Base-by-base conservation (phyloP, 2,888 invertebrate species). In the Strigamia transsilvanica region DNA sequence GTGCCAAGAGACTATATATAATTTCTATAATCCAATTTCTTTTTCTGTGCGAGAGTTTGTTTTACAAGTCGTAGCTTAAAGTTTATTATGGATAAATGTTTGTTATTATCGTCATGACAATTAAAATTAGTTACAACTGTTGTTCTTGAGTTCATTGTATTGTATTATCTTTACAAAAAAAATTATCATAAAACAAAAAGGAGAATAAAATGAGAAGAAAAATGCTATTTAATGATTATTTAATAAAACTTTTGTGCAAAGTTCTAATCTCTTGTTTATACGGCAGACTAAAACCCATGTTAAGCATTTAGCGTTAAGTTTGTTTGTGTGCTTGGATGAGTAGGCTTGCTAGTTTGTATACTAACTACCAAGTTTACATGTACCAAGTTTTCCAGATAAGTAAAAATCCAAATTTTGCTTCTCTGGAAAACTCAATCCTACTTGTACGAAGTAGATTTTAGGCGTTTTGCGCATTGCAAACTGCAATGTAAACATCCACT, bases 1-100 rank as follows among this genome's bases (percentile, higher is more conserved):
- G 56, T 56, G 56, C 56, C 56, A 56, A 56, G 56, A 56, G 56
- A 56, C 56, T 56, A 56, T 56, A 56, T 56, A 56, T 56, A 56
- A 56, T 56, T 56, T 56, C 56, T 56, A 56, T 56, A 56, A 56
- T 51, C 56, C 56, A 56, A n/a, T 56, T 56, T 56, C 21, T 56
- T 56, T 56, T 56, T 56, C 56, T 56, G 56, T 56, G 56, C 56
- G 56, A 56, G 56, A 56, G 56, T 56, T n/a, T 56, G 56, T 56
- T 56, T 56, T 56, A 56, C 56, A 56, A 56, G 56, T 56, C 56
- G 56, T 56, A 56, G 56, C 56, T 56, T 56, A 56, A 56, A 56
- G 56, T 56, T 56, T 56, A 56, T 56, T 56, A 56, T 2, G 56
- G 56, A 56, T 56, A 56, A 56, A 56, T 56, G 56, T 56, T 56